These are phyloP conservation scores for Coboldia fuscipes DNA, from an alignment of 1,140 invertebrate species.

Conservation along the genomic window DNA sequence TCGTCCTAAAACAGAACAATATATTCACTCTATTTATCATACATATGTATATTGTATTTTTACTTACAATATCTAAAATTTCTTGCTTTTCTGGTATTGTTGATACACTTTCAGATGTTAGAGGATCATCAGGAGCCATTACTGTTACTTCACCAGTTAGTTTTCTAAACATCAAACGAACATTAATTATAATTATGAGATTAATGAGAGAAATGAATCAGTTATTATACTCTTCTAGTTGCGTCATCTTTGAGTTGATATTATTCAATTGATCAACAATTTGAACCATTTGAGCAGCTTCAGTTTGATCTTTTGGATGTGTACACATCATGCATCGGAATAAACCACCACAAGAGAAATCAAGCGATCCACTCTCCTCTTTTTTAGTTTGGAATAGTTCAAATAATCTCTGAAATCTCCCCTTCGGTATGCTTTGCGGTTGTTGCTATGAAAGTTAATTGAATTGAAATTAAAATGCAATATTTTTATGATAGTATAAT, in stretches of 20 bases:
- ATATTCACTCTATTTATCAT: no score
- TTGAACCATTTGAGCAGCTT: conserved; percentile 27
- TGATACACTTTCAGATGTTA: conserved; percentile 1
- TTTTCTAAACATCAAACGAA: not conserved
- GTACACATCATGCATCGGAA: conserved; percentile 40
- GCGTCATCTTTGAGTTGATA: conserved; percentile 25
- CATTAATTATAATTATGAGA: not conserved
- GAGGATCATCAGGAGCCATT: not conserved
- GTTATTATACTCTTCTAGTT: conserved; percentile 21
- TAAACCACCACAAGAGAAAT: conserved; percentile 33
- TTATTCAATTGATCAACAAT: conserved; percentile 29
- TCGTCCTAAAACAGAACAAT: no score
- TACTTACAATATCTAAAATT: no score
- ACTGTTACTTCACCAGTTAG: conserved; percentile 1
- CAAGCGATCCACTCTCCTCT: conserved; percentile 32
- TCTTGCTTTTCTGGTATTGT: no score
- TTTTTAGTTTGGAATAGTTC: conserved; percentile 12
- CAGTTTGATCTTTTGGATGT: conserved; percentile 25
- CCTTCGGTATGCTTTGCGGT: no score
- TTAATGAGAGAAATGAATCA: no score
- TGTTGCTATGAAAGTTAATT: no score
- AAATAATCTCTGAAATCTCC: conserved; percentile 7
- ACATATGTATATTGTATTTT: no score
- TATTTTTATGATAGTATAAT: not conserved
- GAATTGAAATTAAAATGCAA: no score